Evolutionary conservation across 30 jellyfish, hydroid and myxozoan genomes (phyloP), one percentile per base, ranked within the genome.

Genomic region (Pelagia noctiluca): DNA sequence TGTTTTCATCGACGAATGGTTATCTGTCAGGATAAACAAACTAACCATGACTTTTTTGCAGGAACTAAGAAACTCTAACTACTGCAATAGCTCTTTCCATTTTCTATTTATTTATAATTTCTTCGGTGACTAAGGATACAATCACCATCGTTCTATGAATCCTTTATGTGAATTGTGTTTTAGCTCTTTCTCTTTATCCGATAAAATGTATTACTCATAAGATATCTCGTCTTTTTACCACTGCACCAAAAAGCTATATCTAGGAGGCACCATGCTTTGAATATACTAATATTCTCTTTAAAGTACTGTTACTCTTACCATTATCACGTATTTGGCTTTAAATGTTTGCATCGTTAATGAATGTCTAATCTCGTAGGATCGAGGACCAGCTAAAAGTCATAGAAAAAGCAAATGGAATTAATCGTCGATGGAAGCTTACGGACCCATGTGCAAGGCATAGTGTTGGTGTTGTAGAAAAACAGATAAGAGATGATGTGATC

Each of bases 371-470:
- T 42, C 57, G 57, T 42, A 42, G 57, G 57, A 16, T 42, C 16
- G 57, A 42, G 57, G 57, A 42, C 57, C 57, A 42, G 57, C 57
- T 5, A 30, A 60, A 60, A 24, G 73, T 24, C 28, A 60, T 60
- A 19, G 73, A 60, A 30, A 60, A 10, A 0, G 73, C 33, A 24
- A 60, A 60, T 1, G 33, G 33, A 1, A 60, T 60, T 60, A 30
- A 60, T 60, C 73, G 33, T 60, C 29, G 73, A 60, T 60, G 73
- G 73, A 60, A 60, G 73, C 29, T 60, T 60, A 60, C 73, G 35
- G 73, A 60, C 33, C 73, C 73, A 19, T 25, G 73, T 60, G 73
- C 73, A 30, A 60, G 33, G 73, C 73, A 60, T 19, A 60, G 73
- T 10, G 35, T 60, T 60, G 73, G 3, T 60, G 33, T 60, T 60